phyloP scores from a whole-genome alignment of 2,797 vertebrate species.

The Anabas testudineus region DNA sequence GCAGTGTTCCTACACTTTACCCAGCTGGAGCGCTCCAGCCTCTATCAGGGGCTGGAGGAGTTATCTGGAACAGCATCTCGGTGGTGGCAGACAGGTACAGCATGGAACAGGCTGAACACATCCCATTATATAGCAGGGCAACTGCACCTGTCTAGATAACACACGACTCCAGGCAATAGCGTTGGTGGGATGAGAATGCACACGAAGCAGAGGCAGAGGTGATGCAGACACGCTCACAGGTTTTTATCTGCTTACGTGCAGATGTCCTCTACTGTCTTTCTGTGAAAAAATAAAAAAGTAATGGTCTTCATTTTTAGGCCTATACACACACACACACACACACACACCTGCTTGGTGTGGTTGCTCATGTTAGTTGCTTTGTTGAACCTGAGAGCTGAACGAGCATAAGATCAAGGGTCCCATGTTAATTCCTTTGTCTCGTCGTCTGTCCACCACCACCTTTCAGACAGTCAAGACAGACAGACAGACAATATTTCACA shows the following conservation, averaged over 20 bases:
- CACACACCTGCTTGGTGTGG: conserved; percentile 25
- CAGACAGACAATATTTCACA: background rate
- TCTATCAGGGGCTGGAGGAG: conserved; percentile 31
- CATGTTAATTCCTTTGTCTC: conserved; percentile 62
- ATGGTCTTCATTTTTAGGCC: background rate
- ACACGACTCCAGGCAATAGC: conserved; percentile 25
- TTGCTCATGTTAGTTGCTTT: conserved; percentile 50
- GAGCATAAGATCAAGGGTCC: conserved; percentile 56
- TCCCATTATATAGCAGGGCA: conserved; percentile 63
- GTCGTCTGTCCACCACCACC: conserved; percentile 3
- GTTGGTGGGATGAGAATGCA: conserved; percentile 11
- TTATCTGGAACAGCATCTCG: conserved; percentile 72
- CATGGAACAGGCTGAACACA: conserved; percentile 54
- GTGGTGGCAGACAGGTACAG: conserved; percentile 47
- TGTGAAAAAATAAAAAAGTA: background rate
- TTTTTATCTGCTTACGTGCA: conserved; percentile 36
- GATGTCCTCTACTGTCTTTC: conserved; percentile 19
- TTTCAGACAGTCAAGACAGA: background rate
- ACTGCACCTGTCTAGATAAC: conserved; percentile 77
- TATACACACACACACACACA: background rate
- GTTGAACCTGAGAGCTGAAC: conserved; percentile 52
- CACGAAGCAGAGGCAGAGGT: conserved; percentile 10
- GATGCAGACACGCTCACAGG: conserved; percentile 4
- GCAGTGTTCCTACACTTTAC: conserved; percentile 7
- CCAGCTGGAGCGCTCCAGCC: conserved; percentile 27